Conservation (phyloP, 2,113 vertebrate species). For the Phaethornis superciliosus region DNA sequence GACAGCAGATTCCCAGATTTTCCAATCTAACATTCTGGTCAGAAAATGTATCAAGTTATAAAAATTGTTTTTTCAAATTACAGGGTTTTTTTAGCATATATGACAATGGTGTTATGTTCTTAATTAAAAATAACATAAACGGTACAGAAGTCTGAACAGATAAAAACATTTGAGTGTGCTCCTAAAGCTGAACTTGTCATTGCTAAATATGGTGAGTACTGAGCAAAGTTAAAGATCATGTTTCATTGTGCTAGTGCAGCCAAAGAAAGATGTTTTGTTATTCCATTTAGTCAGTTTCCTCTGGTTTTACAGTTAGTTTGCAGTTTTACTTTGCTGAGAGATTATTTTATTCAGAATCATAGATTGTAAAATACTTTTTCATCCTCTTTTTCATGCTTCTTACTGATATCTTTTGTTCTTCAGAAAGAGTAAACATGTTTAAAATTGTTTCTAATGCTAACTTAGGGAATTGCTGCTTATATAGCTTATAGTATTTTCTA, state of each 20-base stretch:
- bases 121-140: background rate
- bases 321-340: background rate
- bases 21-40: background rate
- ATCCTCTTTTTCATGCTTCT: background rate
- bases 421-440: background rate
- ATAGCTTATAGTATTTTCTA: background rate
- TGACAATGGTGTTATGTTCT: background rate
- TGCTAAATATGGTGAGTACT: background rate
- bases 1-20: background rate
- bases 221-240: background rate
- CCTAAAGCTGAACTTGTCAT: background rate
- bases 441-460: background rate
- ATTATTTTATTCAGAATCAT: background rate
- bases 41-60: background rate
- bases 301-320: background rate
- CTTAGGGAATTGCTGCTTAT: background rate
- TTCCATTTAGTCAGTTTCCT: background rate
- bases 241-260: background rate
- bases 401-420: background rate
- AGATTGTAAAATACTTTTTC: background rate
- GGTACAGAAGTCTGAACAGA: background rate
- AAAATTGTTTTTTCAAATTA: background rate
- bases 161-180: background rate
- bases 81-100: background rate
- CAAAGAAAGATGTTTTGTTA: background rate